A percentile compares a stretch with the other conserved stretches of the same genome.
Conservation (phyloP, 2,888 invertebrate species). For the Pandemis heparana region DNA sequence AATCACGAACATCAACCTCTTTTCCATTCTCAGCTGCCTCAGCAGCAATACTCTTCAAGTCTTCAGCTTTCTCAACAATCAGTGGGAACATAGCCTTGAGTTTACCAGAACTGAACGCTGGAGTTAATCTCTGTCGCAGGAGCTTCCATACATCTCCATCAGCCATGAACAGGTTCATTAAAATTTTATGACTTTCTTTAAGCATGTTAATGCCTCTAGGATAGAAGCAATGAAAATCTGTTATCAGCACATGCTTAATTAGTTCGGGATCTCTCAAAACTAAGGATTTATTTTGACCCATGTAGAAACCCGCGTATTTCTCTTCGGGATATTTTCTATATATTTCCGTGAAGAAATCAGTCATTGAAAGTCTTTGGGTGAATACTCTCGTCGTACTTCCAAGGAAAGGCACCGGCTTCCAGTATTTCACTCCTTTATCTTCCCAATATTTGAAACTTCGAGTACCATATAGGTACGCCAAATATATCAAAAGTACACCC, state of each 20-base stretch:
- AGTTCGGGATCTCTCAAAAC: slow-evolving; percentile 55
- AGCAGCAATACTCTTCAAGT: slow-evolving; percentile 51
- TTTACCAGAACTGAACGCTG: slow-evolving; percentile 56
- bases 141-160: slow-evolving; percentile 61
- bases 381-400: slow-evolving; percentile 1
- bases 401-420: slow-evolving; percentile 15
- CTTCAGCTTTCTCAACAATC: slow-evolving; percentile 53
- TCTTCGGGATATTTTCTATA: slow-evolving; percentile 53
- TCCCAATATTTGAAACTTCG: slow-evolving; percentile 19
- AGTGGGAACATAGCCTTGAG: slow-evolving; percentile 60
- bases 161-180: slow-evolving; percentile 55
- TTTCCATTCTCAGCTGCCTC: slow-evolving; percentile 45
- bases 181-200: slow-evolving; percentile 51
- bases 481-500: not conserved
- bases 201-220: slow-evolving; percentile 50
- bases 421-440: slow-evolving; percentile 12
- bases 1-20: slow-evolving; percentile 54
- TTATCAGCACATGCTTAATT: slow-evolving; percentile 52
- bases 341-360: slow-evolving; percentile 47
- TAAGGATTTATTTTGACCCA: slow-evolving; percentile 48
- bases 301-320: slow-evolving; percentile 55
- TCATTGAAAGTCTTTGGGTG: slow-evolving; percentile 18
- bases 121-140: slow-evolving; percentile 58
- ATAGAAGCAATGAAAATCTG: slow-evolving; percentile 55
- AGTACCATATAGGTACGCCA: slow-evolving; percentile 16